These are phyloP conservation scores for Pissodes strobi DNA, from an alignment of 1,140 invertebrate genomes.

Conservation along the genomic window DNA sequence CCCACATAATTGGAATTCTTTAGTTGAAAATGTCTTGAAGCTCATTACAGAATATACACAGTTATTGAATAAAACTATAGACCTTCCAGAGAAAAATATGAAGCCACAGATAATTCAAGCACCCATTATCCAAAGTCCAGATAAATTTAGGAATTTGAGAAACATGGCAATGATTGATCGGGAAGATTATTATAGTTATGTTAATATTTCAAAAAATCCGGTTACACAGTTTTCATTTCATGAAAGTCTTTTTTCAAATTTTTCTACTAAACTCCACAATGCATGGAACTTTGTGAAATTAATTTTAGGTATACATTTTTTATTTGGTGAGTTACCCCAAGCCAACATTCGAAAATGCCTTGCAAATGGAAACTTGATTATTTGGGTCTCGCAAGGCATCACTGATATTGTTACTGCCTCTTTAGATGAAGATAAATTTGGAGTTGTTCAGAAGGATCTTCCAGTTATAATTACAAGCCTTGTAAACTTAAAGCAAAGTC, in stretches of 20 bases:
- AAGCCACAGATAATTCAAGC: constrained; percentile 14
- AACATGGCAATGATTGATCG: constrained; percentile 40
- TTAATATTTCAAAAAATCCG: constrained; percentile 28
- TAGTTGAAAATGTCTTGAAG: constrained; percentile 64
- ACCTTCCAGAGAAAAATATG: constrained; percentile 46
- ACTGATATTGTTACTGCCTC: constrained; percentile 69
- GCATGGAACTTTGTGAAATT: constrained; percentile 49
- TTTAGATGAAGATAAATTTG: constrained; percentile 75
- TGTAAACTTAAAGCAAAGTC: constrained; percentile 66
- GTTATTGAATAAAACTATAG: constrained; percentile 62
- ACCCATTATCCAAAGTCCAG: constrained; percentile 23
- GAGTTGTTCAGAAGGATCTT: constrained; percentile 78
- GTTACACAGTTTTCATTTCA: constrained; percentile 8
- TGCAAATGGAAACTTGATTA: constrained; percentile 67
- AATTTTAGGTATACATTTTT: constrained; percentile 68
- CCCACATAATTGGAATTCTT: constrained; percentile 77
- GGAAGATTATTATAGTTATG: constrained; percentile 17
- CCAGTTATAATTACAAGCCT: constrained; percentile 68
- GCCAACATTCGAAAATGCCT: constrained; percentile 67
- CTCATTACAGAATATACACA: constrained; percentile 66
- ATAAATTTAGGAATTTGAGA: constrained; percentile 42
- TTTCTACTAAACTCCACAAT: constrained; percentile 30
- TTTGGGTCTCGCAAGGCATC: constrained; percentile 72
- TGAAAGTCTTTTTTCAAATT: constrained; percentile 16
- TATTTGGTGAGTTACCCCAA: constrained; percentile 73